Evolutionary conservation across 1,140 invertebrate species (phyloP).

Genomic region (Brachionus koreanus): DNA sequence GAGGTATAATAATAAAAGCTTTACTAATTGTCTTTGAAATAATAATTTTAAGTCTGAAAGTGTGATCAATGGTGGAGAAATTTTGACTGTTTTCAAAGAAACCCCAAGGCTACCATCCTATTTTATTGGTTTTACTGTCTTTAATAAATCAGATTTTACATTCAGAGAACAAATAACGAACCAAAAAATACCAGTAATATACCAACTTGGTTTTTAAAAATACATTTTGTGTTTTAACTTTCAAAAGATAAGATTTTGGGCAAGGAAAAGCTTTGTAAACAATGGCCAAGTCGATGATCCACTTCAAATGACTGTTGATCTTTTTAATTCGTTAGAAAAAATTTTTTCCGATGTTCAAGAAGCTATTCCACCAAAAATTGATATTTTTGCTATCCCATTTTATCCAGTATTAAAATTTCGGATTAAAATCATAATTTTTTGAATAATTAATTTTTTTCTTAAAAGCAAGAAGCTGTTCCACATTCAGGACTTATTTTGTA

Average conservation of each 20-base stretch:
- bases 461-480: constrained; percentile 19
- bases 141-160: constrained; percentile 27
- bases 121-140: constrained; percentile 20
- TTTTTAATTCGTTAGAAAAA: constrained; percentile 1
- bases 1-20: not conserved
- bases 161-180: not conserved
- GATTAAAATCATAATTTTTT: not conserved
- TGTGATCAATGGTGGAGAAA: not conserved
- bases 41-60: not conserved
- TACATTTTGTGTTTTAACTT: not conserved
- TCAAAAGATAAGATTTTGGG: constrained; percentile 26
- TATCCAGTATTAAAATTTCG: not conserved
- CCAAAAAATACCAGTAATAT: not conserved
- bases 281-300: not conserved
- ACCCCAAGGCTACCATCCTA: constrained; percentile 15
- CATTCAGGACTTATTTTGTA: constrained; percentile 27
- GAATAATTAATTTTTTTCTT: not conserved
- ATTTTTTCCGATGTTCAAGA: not conserved
- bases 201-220: not conserved
- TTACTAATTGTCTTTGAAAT: not conserved
- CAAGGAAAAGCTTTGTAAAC: not conserved
- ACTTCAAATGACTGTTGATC: constrained; percentile 8
- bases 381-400: constrained; percentile 30
- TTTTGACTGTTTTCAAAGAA: constrained; percentile 22
- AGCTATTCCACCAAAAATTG: constrained; percentile 37